Base-by-base conservation (phyloP, 1,140 invertebrate species). In the Homalodisca vitripennis region DNA sequence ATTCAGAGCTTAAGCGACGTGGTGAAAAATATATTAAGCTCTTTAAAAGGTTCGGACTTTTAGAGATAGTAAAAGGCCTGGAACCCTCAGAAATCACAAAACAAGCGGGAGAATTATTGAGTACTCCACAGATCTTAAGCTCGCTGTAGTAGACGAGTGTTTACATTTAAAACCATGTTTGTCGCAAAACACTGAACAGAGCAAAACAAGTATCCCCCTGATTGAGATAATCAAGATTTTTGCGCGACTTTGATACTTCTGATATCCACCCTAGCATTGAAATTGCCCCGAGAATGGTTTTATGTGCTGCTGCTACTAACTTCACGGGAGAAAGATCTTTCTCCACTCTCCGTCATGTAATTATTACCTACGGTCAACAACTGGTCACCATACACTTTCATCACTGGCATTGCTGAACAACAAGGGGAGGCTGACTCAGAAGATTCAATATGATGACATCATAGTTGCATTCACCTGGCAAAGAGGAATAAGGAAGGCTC, bases 81-180 rank as follows among this genome's bases (percentile, higher is more conserved):
- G 20, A 10, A 6, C 51, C 51, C 51, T 55, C 51, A 12, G 24
- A 55, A 55, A 26, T 55, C 51, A 55, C 51, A 55, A 55, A 55
- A 20, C 6, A 55, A 55, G 6, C 51, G 51, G 51, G 51, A 55
- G 51, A 55, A 55, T 55, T 55, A 55, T 55, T 55, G 51, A 55
- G 51, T 55, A 6, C 24, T n/a, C n/a, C n/a, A n/a, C n/a, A n/a
- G n/a, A n/a, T n/a, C n/a, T n/a, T n/a, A 20, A 55, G 51, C 51
- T 20, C 22, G 51, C 51, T 20, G 51, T 55, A 6, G 51, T 55
- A 55, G 51, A 55, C 51, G 51, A 55, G 51, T 55, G 51, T 55
- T 55, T 55, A 55, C 51, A 55, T 20, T 55, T 55, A 55, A 55
- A 55, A 55, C 51, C 51, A 55, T 55, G 10, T 55, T 20, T 55